Evolutionary conservation across 2,113 vertebrate genomes (phyloP), one percentile per base, ranked within the genome.

Genomic region (Stigmatopora argus): DNA sequence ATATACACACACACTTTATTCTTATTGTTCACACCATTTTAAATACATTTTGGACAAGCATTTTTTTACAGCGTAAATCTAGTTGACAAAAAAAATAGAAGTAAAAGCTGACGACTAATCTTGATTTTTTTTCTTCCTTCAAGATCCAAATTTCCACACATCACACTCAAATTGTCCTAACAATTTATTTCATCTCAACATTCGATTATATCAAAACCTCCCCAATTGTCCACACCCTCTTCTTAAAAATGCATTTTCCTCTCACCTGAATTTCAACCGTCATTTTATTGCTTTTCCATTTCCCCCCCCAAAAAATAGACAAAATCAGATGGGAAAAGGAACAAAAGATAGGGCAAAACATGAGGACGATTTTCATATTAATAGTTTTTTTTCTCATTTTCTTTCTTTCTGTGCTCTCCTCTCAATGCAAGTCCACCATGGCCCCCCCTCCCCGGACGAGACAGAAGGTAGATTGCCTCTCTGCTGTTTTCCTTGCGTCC

Each of bases 381-480:
- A 95, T 95, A 91, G 93, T 94, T 93, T 91, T 86, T 87, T 83
- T 79, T 31, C 26, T 3, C 26, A 31, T 31, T 31, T 31, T 31
- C 26, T 56, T 31, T 46, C 14, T 57, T 79, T 31, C 21, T 53
- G n/a, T 56, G 2, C 21, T 81, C 62, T 26, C 21, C 7, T 3
- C 61, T 45, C 35, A 5, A 14, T 7, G 18, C 11, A 10, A 17
- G 10, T 1, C 14, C 8, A 9, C 15, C 53, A 9, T n/a, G n/a
- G 23, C 15, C 21, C 66, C 73, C 73, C 26, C 73, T 64, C 77
- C 82, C 84, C 84, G 90, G 92, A 91, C 90, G 89, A 93, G 93
- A 90, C 93, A 95, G 94, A 94, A 94, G 93, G 94, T 92, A 92
- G 92, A 90, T 87, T 92, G 93, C 92, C 89, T 91, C 90, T 86